Evolutionary conservation across 1,140 invertebrate genomes (phyloP).

Genomic region (Teleopsis dalmanni): DNA sequence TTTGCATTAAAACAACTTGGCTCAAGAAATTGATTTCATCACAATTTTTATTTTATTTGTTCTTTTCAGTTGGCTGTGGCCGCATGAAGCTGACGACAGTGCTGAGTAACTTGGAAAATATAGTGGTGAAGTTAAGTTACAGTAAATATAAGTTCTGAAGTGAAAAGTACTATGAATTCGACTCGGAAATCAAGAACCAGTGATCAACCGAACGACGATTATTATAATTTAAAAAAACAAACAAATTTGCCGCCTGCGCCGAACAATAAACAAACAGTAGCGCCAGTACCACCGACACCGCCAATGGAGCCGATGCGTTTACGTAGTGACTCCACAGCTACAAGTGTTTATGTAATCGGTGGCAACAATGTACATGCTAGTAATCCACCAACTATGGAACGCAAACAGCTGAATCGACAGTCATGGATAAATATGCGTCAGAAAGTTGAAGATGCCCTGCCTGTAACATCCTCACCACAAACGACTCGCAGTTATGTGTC

Average conservation of each 20-base stretch:
- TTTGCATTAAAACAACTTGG: too few relatives aligned
- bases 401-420: slow-evolving; percentile 33
- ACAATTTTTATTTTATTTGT: too few relatives aligned
- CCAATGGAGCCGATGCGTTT: slow-evolving; percentile 24
- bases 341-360: slow-evolving; percentile 36
- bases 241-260: slow-evolving; percentile 12
- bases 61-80: too few relatives aligned
- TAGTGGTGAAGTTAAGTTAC: too few relatives aligned
- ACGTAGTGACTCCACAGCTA: slow-evolving; percentile 22
- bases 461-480: slow-evolving; percentile 36
- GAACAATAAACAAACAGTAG: slow-evolving; percentile 22
- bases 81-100: too few relatives aligned
- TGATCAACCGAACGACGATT: slow-evolving; percentile 32
- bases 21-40: too few relatives aligned
- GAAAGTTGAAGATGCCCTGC: slow-evolving; percentile 16
- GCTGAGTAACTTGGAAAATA: too few relatives aligned
- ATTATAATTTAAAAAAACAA: slow-evolving; percentile 14
- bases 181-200: slow-evolving; percentile 24
- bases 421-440: slow-evolving; percentile 41
- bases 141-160: background rate
- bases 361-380: slow-evolving; percentile 5
- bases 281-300: slow-evolving; percentile 27
- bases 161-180: slow-evolving; percentile 20
- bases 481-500: slow-evolving; percentile 38
- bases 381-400: slow-evolving; percentile 26